A percentile compares a stretch with the other conserved stretches of the same genome.
phyloP scores from a whole-genome alignment of 2,797 vertebrate species.

The Microchirus variegatus region DNA sequence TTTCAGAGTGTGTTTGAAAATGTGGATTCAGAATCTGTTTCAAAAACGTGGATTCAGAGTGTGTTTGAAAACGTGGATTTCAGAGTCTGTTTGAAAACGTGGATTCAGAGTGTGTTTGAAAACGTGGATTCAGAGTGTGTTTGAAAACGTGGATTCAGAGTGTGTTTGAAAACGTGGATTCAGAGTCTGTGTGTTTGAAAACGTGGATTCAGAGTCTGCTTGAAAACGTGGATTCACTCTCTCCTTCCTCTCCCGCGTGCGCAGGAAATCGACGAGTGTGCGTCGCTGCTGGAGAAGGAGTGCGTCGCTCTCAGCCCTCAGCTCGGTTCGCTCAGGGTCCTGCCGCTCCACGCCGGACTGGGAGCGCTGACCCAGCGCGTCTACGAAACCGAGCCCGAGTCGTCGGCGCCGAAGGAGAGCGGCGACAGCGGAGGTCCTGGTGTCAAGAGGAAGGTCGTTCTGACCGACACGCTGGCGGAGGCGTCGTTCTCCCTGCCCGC shows the following conservation, averaged over 20 bases:
- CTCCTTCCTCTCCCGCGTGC: not conserved
- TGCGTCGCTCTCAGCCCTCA: conserved; percentile 77
- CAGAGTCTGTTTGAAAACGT: no score
- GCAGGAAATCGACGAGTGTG: conserved; percentile 86
- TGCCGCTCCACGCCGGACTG: conserved; percentile 81
- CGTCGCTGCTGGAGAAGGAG: conserved; percentile 80
- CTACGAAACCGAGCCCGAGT: conserved; percentile 77
- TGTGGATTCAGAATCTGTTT: no score
- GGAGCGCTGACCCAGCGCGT: conserved; percentile 80
- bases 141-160: no score
- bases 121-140: no score
- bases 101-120: no score
- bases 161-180: no score
- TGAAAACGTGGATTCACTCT: not conserved
- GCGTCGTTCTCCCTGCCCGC: conserved; percentile 88
- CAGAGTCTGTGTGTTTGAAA: no score
- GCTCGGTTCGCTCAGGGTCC: conserved; percentile 78
- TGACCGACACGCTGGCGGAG: conserved; percentile 87
- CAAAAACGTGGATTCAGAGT: no score
- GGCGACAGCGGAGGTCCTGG: not conserved
- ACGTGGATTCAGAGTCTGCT: no score
- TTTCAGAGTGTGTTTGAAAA: no score
- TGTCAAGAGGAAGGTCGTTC: conserved; percentile 78
- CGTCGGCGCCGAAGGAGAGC: not conserved
- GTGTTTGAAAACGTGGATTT: no score